phyloP scores from a whole-genome alignment of 92 coral and sea anemone genomes.

The Plumapathes pennacea region DNA sequence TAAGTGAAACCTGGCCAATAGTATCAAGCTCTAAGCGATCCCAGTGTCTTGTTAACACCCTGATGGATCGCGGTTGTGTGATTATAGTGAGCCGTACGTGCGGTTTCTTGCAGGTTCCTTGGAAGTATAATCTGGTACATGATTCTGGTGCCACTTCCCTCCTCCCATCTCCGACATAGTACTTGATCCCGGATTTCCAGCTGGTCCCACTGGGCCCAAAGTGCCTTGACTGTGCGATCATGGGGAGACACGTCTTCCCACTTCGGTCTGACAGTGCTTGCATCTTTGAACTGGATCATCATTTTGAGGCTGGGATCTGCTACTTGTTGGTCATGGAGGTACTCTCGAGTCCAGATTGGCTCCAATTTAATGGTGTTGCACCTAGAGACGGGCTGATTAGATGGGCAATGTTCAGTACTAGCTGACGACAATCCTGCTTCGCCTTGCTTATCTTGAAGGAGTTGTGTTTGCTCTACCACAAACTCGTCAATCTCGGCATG shows the following conservation, averaged over 20 bases:
- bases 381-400: neutral
- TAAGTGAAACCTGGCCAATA: conserved; percentile 34
- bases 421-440: neutral
- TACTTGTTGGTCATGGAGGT: conserved; percentile 20
- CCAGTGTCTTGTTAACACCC: conserved; percentile 19
- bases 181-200: too few species aligned
- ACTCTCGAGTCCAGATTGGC: conserved; percentile 33
- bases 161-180: too few species aligned
- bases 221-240: conserved; percentile 30
- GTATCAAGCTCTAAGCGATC: conserved; percentile 13
- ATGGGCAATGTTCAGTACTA: conserved; percentile 1
- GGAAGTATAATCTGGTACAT: too few species aligned
- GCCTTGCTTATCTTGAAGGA: neutral
- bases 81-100: conserved; percentile 3
- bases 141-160: too few species aligned
- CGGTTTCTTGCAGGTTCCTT: too few species aligned
- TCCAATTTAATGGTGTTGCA: conserved; percentile 26
- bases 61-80: conserved; percentile 20
- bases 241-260: conserved; percentile 43
- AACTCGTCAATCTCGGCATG: too few species aligned
- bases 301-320: conserved; percentile 34
- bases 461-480: neutral
- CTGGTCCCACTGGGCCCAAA: conserved; percentile 56
- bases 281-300: conserved; percentile 4
- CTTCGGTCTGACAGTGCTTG: conserved; percentile 9